Percentiles rank a stretch among this genome's conserved stretches.
phyloP scores from a whole-genome alignment of 2,113 vertebrate species.

The Prionailurus bengalensis region DNA sequence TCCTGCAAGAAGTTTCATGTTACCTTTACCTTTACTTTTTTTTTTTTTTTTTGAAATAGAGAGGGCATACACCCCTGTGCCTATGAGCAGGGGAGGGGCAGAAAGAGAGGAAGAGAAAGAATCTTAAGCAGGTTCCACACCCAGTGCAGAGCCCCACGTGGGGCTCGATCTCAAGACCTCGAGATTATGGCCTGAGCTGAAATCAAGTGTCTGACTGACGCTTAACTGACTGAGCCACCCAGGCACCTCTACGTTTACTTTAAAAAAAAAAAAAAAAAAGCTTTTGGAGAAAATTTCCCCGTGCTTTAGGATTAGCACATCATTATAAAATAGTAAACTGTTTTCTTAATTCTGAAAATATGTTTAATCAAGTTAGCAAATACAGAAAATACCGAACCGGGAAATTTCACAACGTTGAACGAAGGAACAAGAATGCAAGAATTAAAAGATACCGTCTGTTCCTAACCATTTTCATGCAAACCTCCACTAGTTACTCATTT shows the following conservation, averaged over 20 bases:
- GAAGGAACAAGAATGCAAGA: constrained; percentile 66
- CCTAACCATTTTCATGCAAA: neutral
- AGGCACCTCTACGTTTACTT: too few species aligned
- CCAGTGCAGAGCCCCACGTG: too few species aligned
- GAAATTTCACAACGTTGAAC: constrained; percentile 78
- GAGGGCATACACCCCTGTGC: too few species aligned
- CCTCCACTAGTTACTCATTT: neutral
- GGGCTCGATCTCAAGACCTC: too few species aligned
- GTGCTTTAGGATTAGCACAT: constrained; percentile 47
- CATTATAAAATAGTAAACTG: constrained; percentile 50
- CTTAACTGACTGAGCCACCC: too few species aligned
- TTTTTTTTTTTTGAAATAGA: too few species aligned
- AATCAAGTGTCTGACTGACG: too few species aligned
- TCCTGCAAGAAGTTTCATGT: neutral
- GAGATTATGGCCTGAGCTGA: too few species aligned
- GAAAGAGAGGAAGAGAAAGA: too few species aligned
- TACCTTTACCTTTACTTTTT: neutral
- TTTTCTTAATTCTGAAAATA: constrained; percentile 81
- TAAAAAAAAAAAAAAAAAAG: neutral
- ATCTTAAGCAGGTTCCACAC: too few species aligned
- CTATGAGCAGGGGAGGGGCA: too few species aligned
- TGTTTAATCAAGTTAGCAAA: constrained; percentile 82
- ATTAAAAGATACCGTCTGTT: constrained; percentile 44
- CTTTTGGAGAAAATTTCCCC: neutral
- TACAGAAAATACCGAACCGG: constrained; percentile 70